phyloP scores from a whole-genome alignment of 2,888 invertebrate genomes.

The Portevinia maculata region DNA sequence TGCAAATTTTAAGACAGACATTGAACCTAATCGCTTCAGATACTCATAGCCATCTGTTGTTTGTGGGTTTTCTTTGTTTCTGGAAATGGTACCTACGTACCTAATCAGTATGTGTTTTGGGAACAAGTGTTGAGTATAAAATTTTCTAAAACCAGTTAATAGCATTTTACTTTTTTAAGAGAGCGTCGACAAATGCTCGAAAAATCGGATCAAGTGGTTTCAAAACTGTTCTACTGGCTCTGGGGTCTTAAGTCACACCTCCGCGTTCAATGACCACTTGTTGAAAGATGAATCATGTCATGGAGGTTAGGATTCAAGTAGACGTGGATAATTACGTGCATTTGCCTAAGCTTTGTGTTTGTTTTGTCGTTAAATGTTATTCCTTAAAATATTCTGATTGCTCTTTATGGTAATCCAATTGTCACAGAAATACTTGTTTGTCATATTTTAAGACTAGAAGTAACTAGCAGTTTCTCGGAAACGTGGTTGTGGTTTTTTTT shows the following conservation, averaged over 20 bases:
- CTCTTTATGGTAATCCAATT: conserved; percentile 31
- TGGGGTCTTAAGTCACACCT: conserved; percentile 48
- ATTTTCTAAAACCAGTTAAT: conserved; percentile 14
- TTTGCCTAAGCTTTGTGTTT: conserved; percentile 15
- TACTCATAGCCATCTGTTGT: conserved; percentile 45
- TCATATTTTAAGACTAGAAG: conserved; percentile 19
- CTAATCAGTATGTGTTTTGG: conserved; percentile 17
- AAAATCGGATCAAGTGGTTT: conserved; percentile 59
- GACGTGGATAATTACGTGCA: too few species aligned
- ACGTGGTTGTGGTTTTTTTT: conserved; percentile 22
- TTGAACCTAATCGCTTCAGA: conserved; percentile 65
- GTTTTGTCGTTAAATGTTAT: conserved; percentile 21
- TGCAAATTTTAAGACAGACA: conserved; percentile 66
- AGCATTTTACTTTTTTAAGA: conserved; percentile 3
- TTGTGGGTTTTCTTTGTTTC: conserved; percentile 52
- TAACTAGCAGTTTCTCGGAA: conserved; percentile 24
- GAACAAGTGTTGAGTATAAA: conserved; percentile 54
- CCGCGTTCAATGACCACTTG: conserved; percentile 71
- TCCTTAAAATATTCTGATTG: conserved; percentile 29
- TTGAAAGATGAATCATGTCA: conserved; percentile 52
- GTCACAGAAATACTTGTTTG: conserved; percentile 30
- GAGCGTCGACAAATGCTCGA: neutral
- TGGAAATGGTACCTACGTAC: too few species aligned
- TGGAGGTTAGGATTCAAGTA: too few species aligned
- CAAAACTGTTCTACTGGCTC: conserved; percentile 9